These are phyloP conservation scores for Amniataba percoides DNA, from an alignment of 2,797 vertebrate species.

Conservation along the genomic window DNA sequence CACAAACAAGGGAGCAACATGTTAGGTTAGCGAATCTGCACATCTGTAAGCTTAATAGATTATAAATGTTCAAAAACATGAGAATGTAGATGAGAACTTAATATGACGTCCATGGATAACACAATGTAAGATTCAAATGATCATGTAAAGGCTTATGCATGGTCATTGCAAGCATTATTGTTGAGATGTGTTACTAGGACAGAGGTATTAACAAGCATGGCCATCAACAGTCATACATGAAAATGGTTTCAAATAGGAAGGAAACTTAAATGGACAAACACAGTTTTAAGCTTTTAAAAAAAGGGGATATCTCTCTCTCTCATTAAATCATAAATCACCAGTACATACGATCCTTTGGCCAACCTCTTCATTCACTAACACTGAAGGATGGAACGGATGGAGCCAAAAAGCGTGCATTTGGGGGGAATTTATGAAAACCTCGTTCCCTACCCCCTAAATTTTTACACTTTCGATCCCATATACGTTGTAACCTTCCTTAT, in stretches of 20 bases:
- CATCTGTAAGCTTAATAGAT: constrained; percentile 64
- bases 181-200: constrained; percentile 77
- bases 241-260: constrained; percentile 85
- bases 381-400: constrained; percentile 90
- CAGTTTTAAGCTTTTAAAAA: constrained; percentile 77
- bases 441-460: constrained; percentile 99
- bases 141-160: constrained; percentile 76
- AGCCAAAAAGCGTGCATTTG: constrained; percentile 90
- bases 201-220: constrained; percentile 79
- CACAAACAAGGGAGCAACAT: constrained; percentile 62
- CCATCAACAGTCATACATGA: constrained; percentile 87
- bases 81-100: constrained; percentile 81
- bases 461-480: constrained; percentile 99
- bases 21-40: constrained; percentile 56
- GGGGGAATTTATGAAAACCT: constrained; percentile 91
- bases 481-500: constrained; percentile 99
- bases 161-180: constrained; percentile 82
- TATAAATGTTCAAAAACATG: constrained; percentile 75
- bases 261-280: constrained; percentile 83
- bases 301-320: constrained; percentile 74
- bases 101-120: constrained; percentile 68
- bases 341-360: constrained; percentile 90
- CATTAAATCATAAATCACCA: constrained; percentile 88
- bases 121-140: constrained; percentile 75
- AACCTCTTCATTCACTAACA: constrained; percentile 93